Evolutionary conservation across 64 coral and sea anemone species (phyloP), one percentile per base, ranked within the genome.

Genomic region (Actinia equina): DNA sequence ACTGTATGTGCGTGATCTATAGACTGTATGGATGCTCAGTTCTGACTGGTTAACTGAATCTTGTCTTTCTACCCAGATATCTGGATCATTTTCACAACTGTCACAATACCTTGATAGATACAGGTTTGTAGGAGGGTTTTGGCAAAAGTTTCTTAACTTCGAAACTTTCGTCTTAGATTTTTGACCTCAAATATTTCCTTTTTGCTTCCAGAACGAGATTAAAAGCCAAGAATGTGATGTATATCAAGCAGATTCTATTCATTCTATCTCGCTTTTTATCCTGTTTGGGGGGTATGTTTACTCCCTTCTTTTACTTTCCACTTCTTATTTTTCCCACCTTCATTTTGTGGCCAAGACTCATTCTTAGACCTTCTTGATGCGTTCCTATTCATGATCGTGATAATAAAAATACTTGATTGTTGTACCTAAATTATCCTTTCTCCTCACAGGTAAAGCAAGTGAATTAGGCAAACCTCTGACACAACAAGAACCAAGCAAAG

Each of bases 211-310:
- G 95, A 59, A 49, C 95, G 70, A 88, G 95, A 67, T 59, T 98
- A 88, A 95, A 95, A 88, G 93, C 93, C 65, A 93, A 92, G 76
- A 98, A 98, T 69, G 83, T 98, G 86, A 92, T 98, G 85, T 98
- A 98, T 59, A 94, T 98, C 17, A 94, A 98, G 60, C 96, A 98
- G 69, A 89, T 98, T 22, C 91, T 98, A 9, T 92, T 92, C 55
- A 89, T 98, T 23, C 58, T 98, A 4, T 84, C 46, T 42, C 89
- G 91, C 43, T 94, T 95, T 62, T 82, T 93, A 18, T 84, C 86
- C 52, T 91, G 93, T 82, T 84, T 98, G 41, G 93, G 90, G 77
- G 94, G 94, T 96, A 87, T 2, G 69, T 65, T 65, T 23, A 6
- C 6, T 65, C n/a, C n/a, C 0, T 65, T 65, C 59, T 19, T 60